Evolutionary conservation across 1,140 invertebrate genomes (phyloP), one percentile per base, ranked within the genome.

Genomic region (Lasioglossum albipes): DNA sequence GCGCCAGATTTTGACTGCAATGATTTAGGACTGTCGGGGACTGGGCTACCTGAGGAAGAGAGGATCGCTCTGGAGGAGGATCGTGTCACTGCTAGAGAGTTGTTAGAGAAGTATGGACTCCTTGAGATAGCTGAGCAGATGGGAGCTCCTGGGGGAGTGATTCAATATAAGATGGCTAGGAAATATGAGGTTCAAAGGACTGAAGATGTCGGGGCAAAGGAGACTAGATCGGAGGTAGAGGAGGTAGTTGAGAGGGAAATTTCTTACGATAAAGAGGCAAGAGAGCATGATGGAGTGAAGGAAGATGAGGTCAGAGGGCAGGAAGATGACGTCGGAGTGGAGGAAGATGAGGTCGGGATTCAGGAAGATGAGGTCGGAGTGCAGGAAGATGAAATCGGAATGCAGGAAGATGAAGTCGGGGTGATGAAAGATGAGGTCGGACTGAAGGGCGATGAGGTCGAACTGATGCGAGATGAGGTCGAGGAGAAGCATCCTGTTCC

Each of bases 1-100:
- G n/a, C 67, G 10, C 72, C 75, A 0, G 82, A 76, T 12, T 79
- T 74, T 45, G 16, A 45, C 9, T 89, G 88, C 78, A 84, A 88
- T n/a, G 88, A 83, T 13, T 12, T 64, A 10, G 71, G 75, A 2
- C 2, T 70, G 6, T 70, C 71, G 16, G 69, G 67, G 18, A 85
- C 64, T 18, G 79, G 68, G 0, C 36, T 83, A 10, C 79, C 72
- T 1, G 74, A 83, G 2, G 83, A 85, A 12, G 79, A 81, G 27
- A 7, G 59, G 54, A 68, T 12, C 1, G 61, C 61, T 36, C 52
- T 85, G 49, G 49, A 45, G 6, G 36, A 75, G 4, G 7, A 57
- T 9, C 79, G 62, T 0, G 65, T 79, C 18, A 67, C 77, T 2
- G 61, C 76, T 0, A 27, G 16, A 13, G 22, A 54, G 22, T 7